phyloP scores from a whole-genome alignment of 1,140 invertebrate species.

The Magallana gigas region DNA sequence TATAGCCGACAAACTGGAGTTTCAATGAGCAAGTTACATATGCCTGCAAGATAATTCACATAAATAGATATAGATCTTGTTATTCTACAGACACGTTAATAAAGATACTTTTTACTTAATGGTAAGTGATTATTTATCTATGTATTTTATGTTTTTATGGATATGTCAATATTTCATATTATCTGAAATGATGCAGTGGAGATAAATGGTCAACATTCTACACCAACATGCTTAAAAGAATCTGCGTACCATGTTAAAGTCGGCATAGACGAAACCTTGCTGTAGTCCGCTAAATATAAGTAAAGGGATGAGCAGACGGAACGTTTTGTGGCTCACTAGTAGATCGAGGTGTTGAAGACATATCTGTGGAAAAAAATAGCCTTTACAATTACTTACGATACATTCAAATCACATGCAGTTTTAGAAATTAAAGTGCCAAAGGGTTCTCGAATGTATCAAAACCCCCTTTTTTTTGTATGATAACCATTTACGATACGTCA shows the following conservation, averaged over 20 bases:
- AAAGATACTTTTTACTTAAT: background rate
- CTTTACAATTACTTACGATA: too few species aligned
- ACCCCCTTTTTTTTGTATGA: too few species aligned
- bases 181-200: too few species aligned
- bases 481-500: too few species aligned
- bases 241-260: conserved; percentile 75
- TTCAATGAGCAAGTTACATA: conserved; percentile 77
- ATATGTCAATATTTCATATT: background rate
- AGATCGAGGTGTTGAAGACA: conserved; percentile 68
- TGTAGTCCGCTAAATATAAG: conserved; percentile 77
- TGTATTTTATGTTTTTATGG: too few species aligned
- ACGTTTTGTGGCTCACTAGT: conserved; percentile 72
- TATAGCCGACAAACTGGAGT: conserved; percentile 76
- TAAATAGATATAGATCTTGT: too few species aligned
- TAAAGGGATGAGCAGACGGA: conserved; percentile 75
- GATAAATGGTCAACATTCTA: background rate
- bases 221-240: background rate
- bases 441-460: too few species aligned
- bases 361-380: conserved; percentile 65
- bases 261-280: conserved; percentile 78
- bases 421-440: too few species aligned
- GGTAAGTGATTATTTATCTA: background rate
- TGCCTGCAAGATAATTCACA: conserved; percentile 68
- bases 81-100: too few species aligned
- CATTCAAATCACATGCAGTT: too few species aligned